phyloP scores from a whole-genome alignment of 2,888 invertebrate species.

The Sclerodermus sp. region DNA sequence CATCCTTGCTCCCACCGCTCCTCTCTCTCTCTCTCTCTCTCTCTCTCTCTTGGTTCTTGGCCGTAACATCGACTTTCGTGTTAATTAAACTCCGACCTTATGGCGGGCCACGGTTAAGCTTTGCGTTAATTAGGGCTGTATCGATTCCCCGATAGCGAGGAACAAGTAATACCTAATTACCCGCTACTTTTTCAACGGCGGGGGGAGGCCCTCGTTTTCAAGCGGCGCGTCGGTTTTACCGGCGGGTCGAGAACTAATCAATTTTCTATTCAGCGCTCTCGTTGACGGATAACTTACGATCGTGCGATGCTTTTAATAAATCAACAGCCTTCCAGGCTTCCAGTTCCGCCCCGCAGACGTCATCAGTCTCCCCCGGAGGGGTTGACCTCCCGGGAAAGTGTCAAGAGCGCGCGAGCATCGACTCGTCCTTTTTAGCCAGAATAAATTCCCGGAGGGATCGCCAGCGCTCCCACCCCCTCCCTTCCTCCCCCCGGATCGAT shows the following conservation, averaged over 20 bases:
- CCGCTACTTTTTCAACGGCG: conserved; percentile 4
- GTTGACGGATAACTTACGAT: conserved; percentile 31
- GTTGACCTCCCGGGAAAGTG: conserved; percentile 15
- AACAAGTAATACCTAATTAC: too few species aligned
- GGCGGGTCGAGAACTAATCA: conserved; percentile 24
- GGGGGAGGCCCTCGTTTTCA: conserved; percentile 8
- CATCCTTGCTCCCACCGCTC: too few species aligned
- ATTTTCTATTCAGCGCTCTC: conserved; percentile 31
- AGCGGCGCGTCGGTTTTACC: conserved; percentile 2
- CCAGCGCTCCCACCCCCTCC: too few species aligned
- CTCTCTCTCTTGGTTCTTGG: too few species aligned
- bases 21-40: too few species aligned
- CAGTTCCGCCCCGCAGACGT: conserved; percentile 7
- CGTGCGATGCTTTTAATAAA: conserved; percentile 30
- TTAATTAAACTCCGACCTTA: too few species aligned
- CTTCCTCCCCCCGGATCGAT: too few species aligned
- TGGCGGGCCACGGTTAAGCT: too few species aligned
- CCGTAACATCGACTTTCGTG: too few species aligned
- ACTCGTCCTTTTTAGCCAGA: conserved; percentile 12
- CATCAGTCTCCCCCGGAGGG: conserved; percentile 22
- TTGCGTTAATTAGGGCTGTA: too few species aligned
- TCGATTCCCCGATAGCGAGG: too few species aligned
- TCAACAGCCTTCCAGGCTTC: conserved; percentile 18
- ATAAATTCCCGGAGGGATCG: too few species aligned
- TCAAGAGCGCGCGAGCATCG: conserved; percentile 3